Conservation (phyloP, 2,797 vertebrate species). For the Argentina silus region DNA sequence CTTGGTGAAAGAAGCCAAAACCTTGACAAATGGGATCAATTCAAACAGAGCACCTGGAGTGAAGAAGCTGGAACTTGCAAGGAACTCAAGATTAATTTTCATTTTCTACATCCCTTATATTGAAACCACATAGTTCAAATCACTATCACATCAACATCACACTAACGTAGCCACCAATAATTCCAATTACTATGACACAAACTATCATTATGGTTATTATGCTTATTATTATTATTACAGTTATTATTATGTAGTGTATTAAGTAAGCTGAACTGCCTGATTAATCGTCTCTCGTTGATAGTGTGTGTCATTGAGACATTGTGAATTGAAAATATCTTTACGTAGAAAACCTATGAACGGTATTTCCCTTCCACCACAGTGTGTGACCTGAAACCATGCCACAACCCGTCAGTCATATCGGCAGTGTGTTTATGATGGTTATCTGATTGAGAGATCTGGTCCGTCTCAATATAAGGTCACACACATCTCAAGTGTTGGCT, state of each 20-base stretch:
- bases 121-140: no score
- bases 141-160: background rate
- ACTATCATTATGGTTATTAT: no score
- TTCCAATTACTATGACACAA: no score
- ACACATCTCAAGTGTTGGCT: background rate
- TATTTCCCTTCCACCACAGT: background rate
- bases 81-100: background rate
- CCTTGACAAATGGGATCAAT: conserved; percentile 40
- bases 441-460: background rate
- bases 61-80: conserved; percentile 8
- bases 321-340: background rate
- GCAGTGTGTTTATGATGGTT: background rate
- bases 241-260: background rate
- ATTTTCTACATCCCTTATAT: background rate
- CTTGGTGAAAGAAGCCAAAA: conserved; percentile 24
- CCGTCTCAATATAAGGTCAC: background rate
- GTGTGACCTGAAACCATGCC: background rate
- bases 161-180: background rate
- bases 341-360: background rate
- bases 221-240: no score
- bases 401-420: background rate
- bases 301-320: background rate
- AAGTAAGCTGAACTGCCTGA: background rate
- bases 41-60: background rate
- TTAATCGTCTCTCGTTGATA: background rate